Conservation (phyloP, 2,797 vertebrate species). For the Streptopelia turtur region DNA sequence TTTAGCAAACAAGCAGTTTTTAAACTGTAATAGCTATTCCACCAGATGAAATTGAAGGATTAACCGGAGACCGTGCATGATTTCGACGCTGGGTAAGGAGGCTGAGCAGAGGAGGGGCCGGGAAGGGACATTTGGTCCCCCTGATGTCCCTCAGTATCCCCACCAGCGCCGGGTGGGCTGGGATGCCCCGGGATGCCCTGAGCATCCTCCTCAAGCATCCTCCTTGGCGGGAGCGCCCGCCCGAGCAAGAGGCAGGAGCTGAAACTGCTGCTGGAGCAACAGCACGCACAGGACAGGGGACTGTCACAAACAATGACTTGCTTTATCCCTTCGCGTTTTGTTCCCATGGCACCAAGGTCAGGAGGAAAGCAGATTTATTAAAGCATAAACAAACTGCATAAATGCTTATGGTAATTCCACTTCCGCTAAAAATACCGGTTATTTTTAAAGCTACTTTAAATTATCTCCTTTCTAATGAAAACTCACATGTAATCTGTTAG, state of each 20-base stretch:
- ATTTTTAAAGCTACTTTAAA: conserved; percentile 82
- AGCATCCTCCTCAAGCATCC: too few species aligned
- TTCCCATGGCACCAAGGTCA: conserved; percentile 82
- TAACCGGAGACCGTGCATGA: fast-evolving
- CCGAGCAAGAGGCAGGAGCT: background rate
- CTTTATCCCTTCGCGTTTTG: conserved; percentile 82
- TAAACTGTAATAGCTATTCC: background rate
- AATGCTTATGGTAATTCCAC: conserved; percentile 80
- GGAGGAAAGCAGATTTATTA: conserved; percentile 77
- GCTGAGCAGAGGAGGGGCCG: background rate
- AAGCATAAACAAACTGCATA: conserved; percentile 79
- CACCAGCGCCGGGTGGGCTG: background rate
- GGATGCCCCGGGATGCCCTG: background rate
- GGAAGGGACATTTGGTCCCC: fast-evolving
- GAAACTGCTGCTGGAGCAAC: background rate
- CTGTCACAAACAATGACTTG: conserved; percentile 78
- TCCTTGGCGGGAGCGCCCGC: too few species aligned
- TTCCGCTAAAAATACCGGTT: conserved; percentile 82
- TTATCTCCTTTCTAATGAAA: conserved; percentile 86
- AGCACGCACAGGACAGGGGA: background rate
- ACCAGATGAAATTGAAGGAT: background rate
- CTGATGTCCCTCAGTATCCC: background rate
- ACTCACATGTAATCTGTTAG: conserved; percentile 88
- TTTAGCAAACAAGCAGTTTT: background rate
- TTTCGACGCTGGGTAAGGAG: background rate